Conservation (phyloP, 2,113 vertebrate genomes). For the Antennarius striatus region DNA sequence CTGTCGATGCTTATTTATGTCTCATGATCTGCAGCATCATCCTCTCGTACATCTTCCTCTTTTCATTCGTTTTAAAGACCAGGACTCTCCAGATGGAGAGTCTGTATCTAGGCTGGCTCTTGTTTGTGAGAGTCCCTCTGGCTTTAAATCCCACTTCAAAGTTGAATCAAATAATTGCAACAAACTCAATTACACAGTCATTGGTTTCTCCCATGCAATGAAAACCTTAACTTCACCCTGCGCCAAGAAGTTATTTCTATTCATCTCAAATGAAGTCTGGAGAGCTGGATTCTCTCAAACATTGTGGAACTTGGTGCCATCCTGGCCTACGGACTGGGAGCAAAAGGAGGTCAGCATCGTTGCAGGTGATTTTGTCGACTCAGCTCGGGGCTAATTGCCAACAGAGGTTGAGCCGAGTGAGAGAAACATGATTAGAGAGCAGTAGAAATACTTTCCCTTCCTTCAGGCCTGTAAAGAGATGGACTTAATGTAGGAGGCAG, state of each 20-base stretch:
- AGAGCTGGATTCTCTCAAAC: conserved; percentile 26
- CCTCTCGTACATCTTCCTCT: conserved; percentile 11
- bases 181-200: conserved; percentile 43
- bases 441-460: conserved; percentile 35
- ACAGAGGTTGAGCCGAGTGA: conserved; percentile 47
- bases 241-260: conserved; percentile 33
- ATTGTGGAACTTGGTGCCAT: conserved; percentile 32
- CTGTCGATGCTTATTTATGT: conserved; percentile 45
- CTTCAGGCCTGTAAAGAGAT: conserved; percentile 36
- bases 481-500: conserved; percentile 36
- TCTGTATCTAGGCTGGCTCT: conserved; percentile 32
- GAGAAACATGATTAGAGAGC: conserved; percentile 55
- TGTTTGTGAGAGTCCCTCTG: conserved; percentile 47
- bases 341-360: conserved; percentile 62
- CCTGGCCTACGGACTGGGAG: conserved; percentile 54
- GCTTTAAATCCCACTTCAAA: conserved; percentile 59
- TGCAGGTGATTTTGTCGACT: conserved; percentile 61
- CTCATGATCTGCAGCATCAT: conserved; percentile 11
- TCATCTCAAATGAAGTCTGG: conserved; percentile 15
- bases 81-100: conserved; percentile 32
- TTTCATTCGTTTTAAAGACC: conserved; percentile 27
- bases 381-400: conserved; percentile 70
- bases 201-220: conserved; percentile 28
- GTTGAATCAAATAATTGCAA: conserved; percentile 46
- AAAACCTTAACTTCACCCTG: conserved; percentile 52